A percentile compares a stretch with the other conserved stretches of the same genome.
phyloP scores from a whole-genome alignment of 92 coral and sea anemone species.

The Pocillopora grandis region DNA sequence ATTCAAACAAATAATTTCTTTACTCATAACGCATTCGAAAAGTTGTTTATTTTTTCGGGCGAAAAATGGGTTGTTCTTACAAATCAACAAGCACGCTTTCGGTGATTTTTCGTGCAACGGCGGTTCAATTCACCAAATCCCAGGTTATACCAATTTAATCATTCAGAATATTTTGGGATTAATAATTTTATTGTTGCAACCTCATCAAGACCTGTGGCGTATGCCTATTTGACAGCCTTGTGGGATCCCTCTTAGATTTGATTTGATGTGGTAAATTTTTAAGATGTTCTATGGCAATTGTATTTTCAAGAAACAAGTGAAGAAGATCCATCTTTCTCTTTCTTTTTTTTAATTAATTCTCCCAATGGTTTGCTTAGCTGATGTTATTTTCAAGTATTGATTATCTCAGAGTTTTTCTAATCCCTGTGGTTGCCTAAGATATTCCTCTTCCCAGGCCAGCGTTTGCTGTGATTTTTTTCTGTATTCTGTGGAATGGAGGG shows the following conservation, averaged over 20 bases:
- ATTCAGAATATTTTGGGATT: slow-evolving; percentile 4
- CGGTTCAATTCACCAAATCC: background rate
- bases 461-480: background rate
- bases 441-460: slow-evolving; percentile 2
- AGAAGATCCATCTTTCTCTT: background rate
- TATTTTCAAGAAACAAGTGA: background rate
- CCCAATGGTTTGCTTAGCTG: background rate
- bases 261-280: background rate
- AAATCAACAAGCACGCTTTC: background rate
- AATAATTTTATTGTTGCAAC: background rate
- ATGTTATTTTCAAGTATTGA: background rate
- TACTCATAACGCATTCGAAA: background rate
- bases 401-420: background rate
- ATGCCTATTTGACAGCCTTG: no score
- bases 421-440: background rate
- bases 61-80: background rate
- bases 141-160: background rate
- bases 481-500: background rate
- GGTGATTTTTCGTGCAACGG: background rate
- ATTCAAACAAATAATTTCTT: slow-evolving; percentile 24
- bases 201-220: slow-evolving; percentile 5
- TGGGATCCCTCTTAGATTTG: background rate
- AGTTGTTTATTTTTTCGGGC: background rate
- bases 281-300: no score
- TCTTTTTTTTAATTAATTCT: background rate